Conservation (phyloP, 2,888 invertebrate genomes). For the Balanococcus diminutus region DNA sequence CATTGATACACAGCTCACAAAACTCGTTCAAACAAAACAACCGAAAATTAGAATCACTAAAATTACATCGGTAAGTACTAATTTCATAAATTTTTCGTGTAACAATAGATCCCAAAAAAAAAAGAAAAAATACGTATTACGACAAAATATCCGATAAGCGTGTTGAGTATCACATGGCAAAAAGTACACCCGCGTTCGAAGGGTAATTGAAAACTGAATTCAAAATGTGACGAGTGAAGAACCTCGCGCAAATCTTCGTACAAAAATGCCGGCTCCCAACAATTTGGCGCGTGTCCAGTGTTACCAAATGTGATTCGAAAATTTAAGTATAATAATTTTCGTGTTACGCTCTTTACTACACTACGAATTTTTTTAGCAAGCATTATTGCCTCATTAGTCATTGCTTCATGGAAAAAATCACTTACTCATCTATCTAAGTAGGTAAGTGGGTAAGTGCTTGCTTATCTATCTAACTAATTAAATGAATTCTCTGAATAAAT, state of each 20-base stretch:
- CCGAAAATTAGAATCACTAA: background rate
- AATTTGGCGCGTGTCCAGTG: conserved; percentile 52
- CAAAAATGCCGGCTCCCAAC: conserved; percentile 39
- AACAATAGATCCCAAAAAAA: background rate
- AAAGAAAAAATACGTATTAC: background rate
- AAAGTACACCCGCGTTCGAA: background rate
- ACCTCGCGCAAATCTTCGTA: conserved; percentile 36
- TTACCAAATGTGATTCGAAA: conserved; percentile 48
- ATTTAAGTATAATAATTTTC: background rate
- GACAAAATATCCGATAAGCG: background rate
- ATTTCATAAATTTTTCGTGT: background rate
- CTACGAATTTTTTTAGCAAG: too few relatives aligned
- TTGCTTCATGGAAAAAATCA: too few relatives aligned
- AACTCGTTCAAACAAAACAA: too few relatives aligned
- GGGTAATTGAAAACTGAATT: background rate
- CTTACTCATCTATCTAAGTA: too few relatives aligned
- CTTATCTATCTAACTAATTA: too few relatives aligned
- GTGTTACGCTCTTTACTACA: too few relatives aligned
- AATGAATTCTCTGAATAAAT: too few relatives aligned
- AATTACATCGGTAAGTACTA: background rate
- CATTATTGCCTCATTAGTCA: too few relatives aligned
- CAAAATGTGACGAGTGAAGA: conserved; percentile 14
- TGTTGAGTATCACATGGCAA: background rate
- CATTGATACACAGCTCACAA: too few relatives aligned
- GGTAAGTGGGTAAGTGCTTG: too few relatives aligned